Base-by-base conservation (phyloP, 2,888 invertebrate species). In the Mechanitis messenoides region DNA sequence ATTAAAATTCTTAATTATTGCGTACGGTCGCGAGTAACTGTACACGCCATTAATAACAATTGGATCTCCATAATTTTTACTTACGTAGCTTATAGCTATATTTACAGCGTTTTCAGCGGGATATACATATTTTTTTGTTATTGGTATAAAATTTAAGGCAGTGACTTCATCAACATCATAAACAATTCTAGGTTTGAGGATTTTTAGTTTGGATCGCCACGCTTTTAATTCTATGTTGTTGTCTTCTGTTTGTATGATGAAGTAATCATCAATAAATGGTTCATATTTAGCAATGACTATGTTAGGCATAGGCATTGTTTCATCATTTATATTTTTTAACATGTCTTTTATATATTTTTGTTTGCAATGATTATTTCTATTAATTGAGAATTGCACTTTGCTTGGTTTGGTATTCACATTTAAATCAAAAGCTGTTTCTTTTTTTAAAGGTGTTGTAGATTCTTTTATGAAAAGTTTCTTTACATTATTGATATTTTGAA, bases 131-230 rank as follows among this genome's bases (percentile, higher is more conserved):
- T 56, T 56, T n/a, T 60, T 62, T 9, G 67, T 55, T 3, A 68
- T 50, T 4, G 68, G 67, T 33, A 61, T 33, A 35, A 68, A 68
- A 35, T 68, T 65, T 7, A 60, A 3, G 1, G 59, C 50, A 2
- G 28, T n/a, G 2, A 56, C 5, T 53, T 65, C 53, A 3, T 61
- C 54, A 33, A 7, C 42, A n/a, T 69, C 62, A 31, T 65, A 53
- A 38, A 62, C 46, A 12, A 70, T 31, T 56, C 55, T 66, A 5
- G 65, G 55, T 62, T 62, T 66, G 5, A 65, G 50, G 45, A 69
- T n/a, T 45, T 59, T 62, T 1, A 66, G 6, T 58, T 38, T 56
- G 6, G 63, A 56, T 6, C 50, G 53, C 69, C 69, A 69, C 1
- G 59, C 53, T 58, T 64, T 60, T n/a, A 69, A 33, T 33, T 55